Conservation (phyloP, 2,113 vertebrate genomes). For the Haemorhous mexicanus region DNA sequence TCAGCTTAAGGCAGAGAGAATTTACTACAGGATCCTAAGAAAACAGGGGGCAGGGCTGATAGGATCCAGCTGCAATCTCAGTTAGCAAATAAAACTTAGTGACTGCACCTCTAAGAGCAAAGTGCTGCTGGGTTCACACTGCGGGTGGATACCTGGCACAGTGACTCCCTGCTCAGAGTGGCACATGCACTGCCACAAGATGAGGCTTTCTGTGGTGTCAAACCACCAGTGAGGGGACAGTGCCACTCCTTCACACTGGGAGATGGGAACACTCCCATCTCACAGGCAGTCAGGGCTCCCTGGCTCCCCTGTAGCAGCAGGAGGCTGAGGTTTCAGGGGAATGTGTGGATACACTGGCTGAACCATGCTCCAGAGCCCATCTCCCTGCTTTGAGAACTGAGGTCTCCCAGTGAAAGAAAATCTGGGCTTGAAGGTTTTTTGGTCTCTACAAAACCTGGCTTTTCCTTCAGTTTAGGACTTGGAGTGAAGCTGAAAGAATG, state of each 20-base stretch:
- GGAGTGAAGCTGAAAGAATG: neutral
- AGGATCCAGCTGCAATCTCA: neutral
- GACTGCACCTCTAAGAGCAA: neutral
- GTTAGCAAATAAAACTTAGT: neutral
- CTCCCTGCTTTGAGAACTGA: neutral
- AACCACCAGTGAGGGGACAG: neutral
- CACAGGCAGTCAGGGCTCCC: fast-evolving
- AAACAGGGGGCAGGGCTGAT: fast-evolving
- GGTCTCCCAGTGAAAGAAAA: neutral
- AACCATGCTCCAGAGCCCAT: neutral
- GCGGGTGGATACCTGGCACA: neutral
- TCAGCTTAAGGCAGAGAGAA: neutral
- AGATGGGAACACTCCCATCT: fast-evolving
- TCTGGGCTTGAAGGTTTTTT: neutral
- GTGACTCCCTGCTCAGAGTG: neutral
- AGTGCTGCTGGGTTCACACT: fast-evolving
- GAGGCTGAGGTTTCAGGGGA: neutral
- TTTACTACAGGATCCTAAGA: neutral
- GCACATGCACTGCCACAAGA: neutral
- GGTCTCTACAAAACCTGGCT: neutral
- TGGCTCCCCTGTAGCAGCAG: neutral
- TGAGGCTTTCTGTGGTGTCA: neutral
- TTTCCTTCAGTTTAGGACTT: neutral
- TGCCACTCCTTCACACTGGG: neutral
- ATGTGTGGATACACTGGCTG: neutral